phyloP scores from a whole-genome alignment of 2,888 invertebrate species.

The Drosophila mulleri region DNA sequence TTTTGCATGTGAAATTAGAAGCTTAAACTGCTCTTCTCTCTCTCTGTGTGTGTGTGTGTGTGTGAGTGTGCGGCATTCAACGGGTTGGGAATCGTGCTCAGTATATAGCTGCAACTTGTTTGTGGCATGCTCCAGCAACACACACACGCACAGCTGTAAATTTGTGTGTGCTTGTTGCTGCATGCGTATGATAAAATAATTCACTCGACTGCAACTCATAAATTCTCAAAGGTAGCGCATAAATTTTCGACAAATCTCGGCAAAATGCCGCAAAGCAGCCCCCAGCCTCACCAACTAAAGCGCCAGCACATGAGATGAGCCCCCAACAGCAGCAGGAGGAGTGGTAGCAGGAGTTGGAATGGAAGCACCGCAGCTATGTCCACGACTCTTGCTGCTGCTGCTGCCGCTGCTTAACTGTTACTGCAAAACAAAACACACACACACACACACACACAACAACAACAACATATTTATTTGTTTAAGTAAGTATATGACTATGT shows the following conservation, averaged over 20 bases:
- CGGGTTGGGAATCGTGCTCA: background rate
- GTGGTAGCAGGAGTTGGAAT: background rate
- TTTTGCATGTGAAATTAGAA: conserved; percentile 81
- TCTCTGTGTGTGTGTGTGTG: too few relatives aligned
- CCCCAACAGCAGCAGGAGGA: background rate
- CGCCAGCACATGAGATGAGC: conserved; percentile 9
- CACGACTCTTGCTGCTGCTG: conserved; percentile 26
- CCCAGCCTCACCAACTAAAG: conserved; percentile 59
- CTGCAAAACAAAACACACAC: conserved; percentile 46
- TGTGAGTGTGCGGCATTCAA: conserved; percentile 33
- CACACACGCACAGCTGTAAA: conserved; percentile 5
- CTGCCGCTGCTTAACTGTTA: conserved; percentile 34
- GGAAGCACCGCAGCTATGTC: conserved; percentile 23
- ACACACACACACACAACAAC: conserved; percentile 33
- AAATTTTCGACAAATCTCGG: conserved; percentile 79
- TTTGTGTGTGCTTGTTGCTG: conserved; percentile 63
- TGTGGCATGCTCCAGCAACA: conserved; percentile 67
- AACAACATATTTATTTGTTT: conserved; percentile 64
- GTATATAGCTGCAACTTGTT: conserved; percentile 63
- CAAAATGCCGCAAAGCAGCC: conserved; percentile 79
- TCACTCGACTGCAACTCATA: conserved; percentile 82
- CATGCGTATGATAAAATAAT: conserved; percentile 82
- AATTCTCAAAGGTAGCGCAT: conserved; percentile 81
- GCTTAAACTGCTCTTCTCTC: conserved; percentile 55
- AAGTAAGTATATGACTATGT: conserved; percentile 44